Conservation (phyloP, 2,113 vertebrate genomes). For the Cynoglossus semilaevis region DNA sequence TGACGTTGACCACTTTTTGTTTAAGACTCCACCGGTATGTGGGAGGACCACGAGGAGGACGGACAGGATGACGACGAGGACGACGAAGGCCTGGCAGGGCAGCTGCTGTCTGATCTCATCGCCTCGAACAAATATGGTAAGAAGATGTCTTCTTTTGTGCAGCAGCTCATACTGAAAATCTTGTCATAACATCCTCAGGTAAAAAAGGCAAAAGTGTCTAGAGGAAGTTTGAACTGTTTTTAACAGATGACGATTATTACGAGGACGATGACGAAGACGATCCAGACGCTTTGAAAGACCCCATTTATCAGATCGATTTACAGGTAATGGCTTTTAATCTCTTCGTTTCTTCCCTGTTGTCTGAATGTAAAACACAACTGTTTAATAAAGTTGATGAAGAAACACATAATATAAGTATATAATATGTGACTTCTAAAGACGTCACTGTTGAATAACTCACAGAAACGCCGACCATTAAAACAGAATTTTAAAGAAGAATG, state of each 20-base stretch:
- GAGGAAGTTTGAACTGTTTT: not conserved
- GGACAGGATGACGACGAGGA: constrained; percentile 84
- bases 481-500: too few relatives aligned
- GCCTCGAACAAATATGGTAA: constrained; percentile 95
- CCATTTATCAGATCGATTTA: constrained; percentile 94
- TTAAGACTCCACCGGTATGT: constrained; percentile 90
- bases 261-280: constrained; percentile 98
- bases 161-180: not conserved
- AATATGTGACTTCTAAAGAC: too few relatives aligned
- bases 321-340: constrained; percentile 39
- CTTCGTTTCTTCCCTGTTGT: too few relatives aligned
- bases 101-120: constrained; percentile 94
- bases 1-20: constrained; percentile 10
- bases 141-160: not conserved
- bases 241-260: constrained; percentile 94
- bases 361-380: too few relatives aligned
- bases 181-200: too few relatives aligned
- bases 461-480: too few relatives aligned
- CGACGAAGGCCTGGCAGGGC: constrained; percentile 89
- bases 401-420: too few relatives aligned
- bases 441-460: too few relatives aligned
- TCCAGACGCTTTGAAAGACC: constrained; percentile 95
- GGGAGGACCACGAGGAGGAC: constrained; percentile 90
- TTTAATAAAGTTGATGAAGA: too few relatives aligned
- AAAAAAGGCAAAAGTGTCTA: not conserved